A percentile compares a stretch with the other conserved stretches of the same genome.
Evolutionary conservation across 2,888 invertebrate species (phyloP).

Genomic region (Nymphalis urticae): DNA sequence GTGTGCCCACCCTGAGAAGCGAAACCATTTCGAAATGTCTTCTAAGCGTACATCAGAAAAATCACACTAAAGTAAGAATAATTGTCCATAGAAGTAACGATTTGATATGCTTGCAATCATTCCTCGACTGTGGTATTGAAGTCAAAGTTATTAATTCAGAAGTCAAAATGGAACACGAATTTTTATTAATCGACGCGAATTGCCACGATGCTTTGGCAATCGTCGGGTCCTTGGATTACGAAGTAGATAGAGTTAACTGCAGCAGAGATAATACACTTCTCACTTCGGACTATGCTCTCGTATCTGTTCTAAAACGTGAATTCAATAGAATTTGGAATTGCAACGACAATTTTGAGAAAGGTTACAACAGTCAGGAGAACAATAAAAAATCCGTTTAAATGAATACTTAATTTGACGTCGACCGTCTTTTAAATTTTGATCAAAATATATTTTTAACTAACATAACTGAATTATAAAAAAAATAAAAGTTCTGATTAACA

Average conservation of each 20-base stretch:
- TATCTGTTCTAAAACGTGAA: constrained; percentile 53
- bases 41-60: constrained; percentile 49
- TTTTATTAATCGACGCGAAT: constrained; percentile 58
- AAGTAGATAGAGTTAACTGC: constrained; percentile 50
- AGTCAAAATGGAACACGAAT: constrained; percentile 59
- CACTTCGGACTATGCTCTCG: constrained; percentile 52
- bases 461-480: constrained; percentile 47
- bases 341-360: constrained; percentile 13
- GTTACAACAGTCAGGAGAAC: background rate
- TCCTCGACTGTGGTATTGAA: constrained; percentile 54
- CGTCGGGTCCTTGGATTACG: constrained; percentile 59
- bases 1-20: constrained; percentile 58
- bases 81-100: constrained; percentile 53
- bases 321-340: constrained; percentile 62
- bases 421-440: background rate
- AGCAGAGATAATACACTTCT: constrained; percentile 57
- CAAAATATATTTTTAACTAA: constrained; percentile 20
- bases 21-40: constrained; percentile 56
- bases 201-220: constrained; percentile 53
- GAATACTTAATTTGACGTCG: background rate
- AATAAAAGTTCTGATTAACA: constrained; percentile 65
- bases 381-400: background rate
- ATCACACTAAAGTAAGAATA: constrained; percentile 52
- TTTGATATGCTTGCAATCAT: constrained; percentile 44
- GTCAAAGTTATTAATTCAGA: constrained; percentile 53